A percentile compares a stretch with the other conserved stretches of the same genome.
Conservation (phyloP, 2,888 invertebrate species). For the Orgyia antiqua region DNA sequence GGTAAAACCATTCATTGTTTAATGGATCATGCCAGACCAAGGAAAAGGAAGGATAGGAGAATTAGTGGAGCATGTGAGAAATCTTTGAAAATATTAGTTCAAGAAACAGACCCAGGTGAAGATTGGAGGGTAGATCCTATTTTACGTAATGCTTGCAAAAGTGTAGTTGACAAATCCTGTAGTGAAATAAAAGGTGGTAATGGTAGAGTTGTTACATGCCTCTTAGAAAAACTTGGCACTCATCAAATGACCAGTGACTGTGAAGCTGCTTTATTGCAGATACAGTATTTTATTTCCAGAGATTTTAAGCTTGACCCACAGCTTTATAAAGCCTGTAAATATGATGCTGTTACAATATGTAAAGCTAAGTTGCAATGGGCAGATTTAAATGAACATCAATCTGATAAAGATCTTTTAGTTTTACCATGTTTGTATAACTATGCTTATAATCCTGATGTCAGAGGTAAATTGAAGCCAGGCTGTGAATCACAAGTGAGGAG, state of each 20-base stretch:
- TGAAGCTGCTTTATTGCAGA: slow-evolving; percentile 93
- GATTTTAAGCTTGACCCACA: slow-evolving; percentile 96
- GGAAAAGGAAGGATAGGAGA: slow-evolving; percentile 80
- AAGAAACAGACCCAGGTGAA: slow-evolving; percentile 94
- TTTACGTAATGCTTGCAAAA: slow-evolving; percentile 89
- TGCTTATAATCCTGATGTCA: slow-evolving; percentile 76
- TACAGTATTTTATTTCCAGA: slow-evolving; percentile 97
- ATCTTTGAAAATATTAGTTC: slow-evolving; percentile 88
- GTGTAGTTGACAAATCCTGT: slow-evolving; percentile 89
- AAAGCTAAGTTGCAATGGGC: slow-evolving; percentile 88
- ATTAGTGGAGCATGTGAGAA: slow-evolving; percentile 85
- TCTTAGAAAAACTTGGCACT: slow-evolving; percentile 94
- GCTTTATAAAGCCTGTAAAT: slow-evolving; percentile 91
- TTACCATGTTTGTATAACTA: slow-evolving; percentile 93
- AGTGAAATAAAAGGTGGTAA: slow-evolving; percentile 85
- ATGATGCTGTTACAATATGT: slow-evolving; percentile 90
- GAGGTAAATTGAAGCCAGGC: slow-evolving; percentile 73
- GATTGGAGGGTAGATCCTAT: slow-evolving; percentile 97
- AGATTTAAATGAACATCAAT: slow-evolving; percentile 80
- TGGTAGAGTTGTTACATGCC: slow-evolving; percentile 92
- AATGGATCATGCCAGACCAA: slow-evolving; percentile 89
- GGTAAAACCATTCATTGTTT: slow-evolving; percentile 97
- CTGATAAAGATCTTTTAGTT: slow-evolving; percentile 89
- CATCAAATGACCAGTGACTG: slow-evolving; percentile 92
- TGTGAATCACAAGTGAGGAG: slow-evolving; percentile 90